A percentile compares a stretch with the other conserved stretches of the same genome.
Conservation (phyloP, 2,888 invertebrate genomes). For the Halictus ligatus region DNA sequence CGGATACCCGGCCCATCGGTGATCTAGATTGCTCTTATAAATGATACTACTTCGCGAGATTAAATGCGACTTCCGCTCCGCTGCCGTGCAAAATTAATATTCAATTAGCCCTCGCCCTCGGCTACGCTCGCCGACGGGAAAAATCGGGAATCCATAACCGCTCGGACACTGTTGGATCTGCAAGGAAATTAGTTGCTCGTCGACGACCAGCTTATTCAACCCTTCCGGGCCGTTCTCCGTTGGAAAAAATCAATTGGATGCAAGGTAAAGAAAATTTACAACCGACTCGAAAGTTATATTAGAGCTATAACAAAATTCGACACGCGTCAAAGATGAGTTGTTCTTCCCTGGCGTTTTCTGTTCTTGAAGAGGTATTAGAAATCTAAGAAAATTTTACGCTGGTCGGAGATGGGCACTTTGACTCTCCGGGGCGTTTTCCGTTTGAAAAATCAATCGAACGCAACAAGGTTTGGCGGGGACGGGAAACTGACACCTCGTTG, state of each 20-base stretch:
- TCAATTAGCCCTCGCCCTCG: neutral
- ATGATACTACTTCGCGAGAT: neutral
- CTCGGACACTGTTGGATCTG: neutral
- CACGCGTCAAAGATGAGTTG: too few relatives aligned
- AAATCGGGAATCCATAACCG: constrained; percentile 1
- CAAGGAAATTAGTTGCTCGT: neutral
- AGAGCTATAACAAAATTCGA: neutral
- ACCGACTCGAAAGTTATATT: too few relatives aligned
- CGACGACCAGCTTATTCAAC: neutral
- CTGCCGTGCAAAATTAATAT: constrained; percentile 23
- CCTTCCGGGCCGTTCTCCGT: neutral
- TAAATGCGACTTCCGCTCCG: constrained; percentile 3
- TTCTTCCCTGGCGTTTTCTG: too few relatives aligned
- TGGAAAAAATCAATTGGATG: neutral
- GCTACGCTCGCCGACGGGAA: neutral
- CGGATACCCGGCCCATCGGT: constrained; percentile 29
- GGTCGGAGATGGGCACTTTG: neutral
- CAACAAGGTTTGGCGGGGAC: constrained; percentile 24
- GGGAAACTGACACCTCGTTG: constrained; percentile 64
- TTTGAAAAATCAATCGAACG: neutral
- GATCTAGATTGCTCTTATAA: constrained; percentile 28
- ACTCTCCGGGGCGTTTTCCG: neutral
- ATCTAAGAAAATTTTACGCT: neutral
- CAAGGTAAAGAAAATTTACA: neutral
- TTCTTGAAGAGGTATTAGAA: neutral